phyloP scores from a whole-genome alignment of 2,113 vertebrate genomes.

The Ornithorhynchus anatinus region DNA sequence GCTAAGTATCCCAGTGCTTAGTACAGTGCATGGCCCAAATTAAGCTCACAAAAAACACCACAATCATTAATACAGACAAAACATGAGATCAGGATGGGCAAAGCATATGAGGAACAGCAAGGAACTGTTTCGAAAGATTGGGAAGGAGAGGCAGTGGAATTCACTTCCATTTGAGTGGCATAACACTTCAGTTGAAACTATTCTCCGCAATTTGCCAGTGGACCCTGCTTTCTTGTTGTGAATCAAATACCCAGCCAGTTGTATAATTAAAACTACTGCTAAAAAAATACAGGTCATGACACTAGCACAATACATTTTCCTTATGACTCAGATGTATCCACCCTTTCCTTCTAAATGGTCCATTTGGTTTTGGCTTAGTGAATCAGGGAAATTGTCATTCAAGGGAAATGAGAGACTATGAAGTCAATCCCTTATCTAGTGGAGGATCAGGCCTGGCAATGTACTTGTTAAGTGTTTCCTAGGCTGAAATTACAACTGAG shows the following conservation, averaged over 20 bases:
- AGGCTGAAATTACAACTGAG: neutral
- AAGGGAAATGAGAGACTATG: slow-evolving; percentile 15
- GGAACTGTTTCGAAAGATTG: neutral
- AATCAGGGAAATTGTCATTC: neutral
- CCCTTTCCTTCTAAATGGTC: neutral
- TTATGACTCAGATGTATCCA: rapidly evolving
- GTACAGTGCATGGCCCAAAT: too few relatives aligned
- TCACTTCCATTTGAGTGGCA: neutral
- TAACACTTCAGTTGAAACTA: neutral
- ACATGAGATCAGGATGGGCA: too few relatives aligned
- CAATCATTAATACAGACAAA: too few relatives aligned
- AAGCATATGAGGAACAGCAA: too few relatives aligned
- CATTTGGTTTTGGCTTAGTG: slow-evolving; percentile 8
- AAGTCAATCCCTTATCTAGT: neutral
- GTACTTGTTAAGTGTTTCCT: neutral
- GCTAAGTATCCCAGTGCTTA: too few relatives aligned
- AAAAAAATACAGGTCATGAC: slow-evolving; percentile 1
- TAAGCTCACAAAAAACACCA: too few relatives aligned
- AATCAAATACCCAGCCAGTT: neutral
- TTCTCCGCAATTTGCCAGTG: neutral
- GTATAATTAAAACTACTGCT: neutral
- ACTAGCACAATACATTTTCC: slow-evolving; percentile 24
- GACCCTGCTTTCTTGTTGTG: neutral
- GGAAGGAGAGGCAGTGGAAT: neutral
- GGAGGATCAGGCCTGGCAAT: neutral